phyloP scores from a whole-genome alignment of 1,140 invertebrate species.

The Antheraea mylitta region DNA sequence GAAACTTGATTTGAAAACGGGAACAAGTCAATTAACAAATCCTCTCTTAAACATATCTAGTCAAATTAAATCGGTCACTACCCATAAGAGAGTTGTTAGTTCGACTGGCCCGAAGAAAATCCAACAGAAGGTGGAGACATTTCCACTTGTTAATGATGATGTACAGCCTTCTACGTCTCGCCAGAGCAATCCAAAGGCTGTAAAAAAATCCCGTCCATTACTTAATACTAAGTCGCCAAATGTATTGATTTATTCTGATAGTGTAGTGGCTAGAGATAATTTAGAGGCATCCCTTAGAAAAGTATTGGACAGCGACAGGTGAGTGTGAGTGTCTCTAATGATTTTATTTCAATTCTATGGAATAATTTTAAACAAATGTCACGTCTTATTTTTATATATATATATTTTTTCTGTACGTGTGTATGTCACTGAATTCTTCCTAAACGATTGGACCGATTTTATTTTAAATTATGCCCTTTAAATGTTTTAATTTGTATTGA shows the following conservation, averaged over 20 bases:
- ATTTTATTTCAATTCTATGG: background rate
- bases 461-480: no score
- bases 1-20: conserved; percentile 66
- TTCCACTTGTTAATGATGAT: conserved; percentile 41
- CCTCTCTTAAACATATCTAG: conserved; percentile 72
- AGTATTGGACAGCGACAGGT: conserved; percentile 86
- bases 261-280: conserved; percentile 84
- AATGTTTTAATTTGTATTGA: no score
- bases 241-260: conserved; percentile 91
- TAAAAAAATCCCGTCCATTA: conserved; percentile 73
- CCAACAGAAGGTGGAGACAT: conserved; percentile 38
- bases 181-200: conserved; percentile 54
- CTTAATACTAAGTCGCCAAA: conserved; percentile 87
- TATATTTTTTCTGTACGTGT: no score
- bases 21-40: conserved; percentile 59
- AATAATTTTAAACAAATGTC: background rate
- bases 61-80: conserved; percentile 73
- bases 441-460: no score
- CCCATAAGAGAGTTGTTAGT: conserved; percentile 69
- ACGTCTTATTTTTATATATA: no score
- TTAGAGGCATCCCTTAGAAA: conserved; percentile 83
- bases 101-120: conserved; percentile 55
- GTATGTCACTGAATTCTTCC: no score
- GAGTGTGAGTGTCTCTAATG: conserved; percentile 33
- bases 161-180: conserved; percentile 35